Conservation (phyloP, 1,140 invertebrate species). For the Dendrolimus punctatus region DNA sequence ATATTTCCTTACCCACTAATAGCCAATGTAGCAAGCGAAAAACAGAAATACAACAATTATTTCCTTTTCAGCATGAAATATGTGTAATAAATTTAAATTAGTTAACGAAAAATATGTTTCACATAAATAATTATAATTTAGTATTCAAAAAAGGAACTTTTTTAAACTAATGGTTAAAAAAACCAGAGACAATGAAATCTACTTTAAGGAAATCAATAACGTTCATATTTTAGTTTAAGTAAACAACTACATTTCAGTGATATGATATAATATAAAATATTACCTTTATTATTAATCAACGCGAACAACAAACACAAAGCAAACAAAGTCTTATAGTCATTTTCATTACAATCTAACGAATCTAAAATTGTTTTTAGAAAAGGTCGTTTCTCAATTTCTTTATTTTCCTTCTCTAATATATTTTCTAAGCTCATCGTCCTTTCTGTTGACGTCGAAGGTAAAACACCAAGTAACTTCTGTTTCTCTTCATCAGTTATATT, state of each 20-base stretch:
- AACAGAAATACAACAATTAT: not conserved
- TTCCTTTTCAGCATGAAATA: too few species aligned
- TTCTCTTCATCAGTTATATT: slow-evolving; percentile 97
- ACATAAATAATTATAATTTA: too few species aligned
- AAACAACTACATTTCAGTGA: slow-evolving; percentile 1
- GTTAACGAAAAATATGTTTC: too few species aligned
- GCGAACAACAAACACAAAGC: slow-evolving; percentile 94
- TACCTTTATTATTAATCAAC: slow-evolving; percentile 94
- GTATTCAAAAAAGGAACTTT: too few species aligned
- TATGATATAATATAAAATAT: slow-evolving; percentile 16
- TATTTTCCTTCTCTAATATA: slow-evolving; percentile 55
- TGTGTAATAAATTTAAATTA: too few species aligned
- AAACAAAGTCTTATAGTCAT: slow-evolving; percentile 96
- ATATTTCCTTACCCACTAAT: slow-evolving; percentile 52
- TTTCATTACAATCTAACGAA: slow-evolving; percentile 88
- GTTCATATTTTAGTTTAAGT: too few species aligned
- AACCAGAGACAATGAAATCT: too few species aligned
- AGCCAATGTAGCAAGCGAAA: slow-evolving; percentile 35
- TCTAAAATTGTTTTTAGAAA: slow-evolving; percentile 92
- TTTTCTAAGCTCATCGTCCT: slow-evolving; percentile 33
- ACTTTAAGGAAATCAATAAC: too few species aligned
- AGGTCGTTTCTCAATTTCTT: slow-evolving; percentile 77
- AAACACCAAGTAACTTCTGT: slow-evolving; percentile 76
- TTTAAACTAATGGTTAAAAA: too few species aligned
- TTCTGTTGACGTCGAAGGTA: slow-evolving; percentile 44